Conservation (phyloP, 2,888 invertebrate species). For the Artemia sp. region DNA sequence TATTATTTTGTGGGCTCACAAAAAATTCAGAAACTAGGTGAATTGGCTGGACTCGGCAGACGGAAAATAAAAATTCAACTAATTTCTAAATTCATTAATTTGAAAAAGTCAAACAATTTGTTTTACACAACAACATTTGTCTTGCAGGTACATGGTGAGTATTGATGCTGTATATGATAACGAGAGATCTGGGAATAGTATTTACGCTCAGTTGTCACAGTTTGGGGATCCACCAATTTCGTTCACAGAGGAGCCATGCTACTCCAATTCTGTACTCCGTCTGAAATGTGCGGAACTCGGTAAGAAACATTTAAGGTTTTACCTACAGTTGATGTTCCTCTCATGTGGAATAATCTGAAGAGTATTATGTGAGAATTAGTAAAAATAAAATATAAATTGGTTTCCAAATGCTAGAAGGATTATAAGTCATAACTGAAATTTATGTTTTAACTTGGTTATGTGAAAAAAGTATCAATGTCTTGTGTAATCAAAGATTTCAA, state of each 20-base stretch:
- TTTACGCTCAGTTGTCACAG: constrained; percentile 21
- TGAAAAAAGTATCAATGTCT: no score
- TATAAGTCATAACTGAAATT: constrained; percentile 16
- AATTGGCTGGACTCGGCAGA: no score
- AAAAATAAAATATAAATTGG: neutral
- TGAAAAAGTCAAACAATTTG: no score
- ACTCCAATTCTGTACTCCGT: constrained; percentile 55
- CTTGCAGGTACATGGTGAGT: neutral
- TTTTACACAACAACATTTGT: neutral
- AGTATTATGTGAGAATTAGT: neutral
- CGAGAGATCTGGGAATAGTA: constrained; percentile 17
- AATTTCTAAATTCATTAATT: no score
- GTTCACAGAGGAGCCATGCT: constrained; percentile 57
- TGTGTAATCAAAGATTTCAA: no score
- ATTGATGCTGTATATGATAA: neutral
- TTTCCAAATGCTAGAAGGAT: neutral
- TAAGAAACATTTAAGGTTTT: constrained; percentile 32
- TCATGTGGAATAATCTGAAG: no score
- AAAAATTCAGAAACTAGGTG: no score
- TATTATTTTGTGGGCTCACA: no score
- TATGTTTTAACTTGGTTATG: neutral
- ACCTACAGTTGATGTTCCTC: no score
- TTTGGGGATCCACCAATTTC: constrained; percentile 41
- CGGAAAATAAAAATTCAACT: no score
- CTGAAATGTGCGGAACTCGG: constrained; percentile 59